Evolutionary conservation across 2,888 invertebrate species (phyloP).

Genomic region (Leptinotarsa rubiginosa): DNA sequence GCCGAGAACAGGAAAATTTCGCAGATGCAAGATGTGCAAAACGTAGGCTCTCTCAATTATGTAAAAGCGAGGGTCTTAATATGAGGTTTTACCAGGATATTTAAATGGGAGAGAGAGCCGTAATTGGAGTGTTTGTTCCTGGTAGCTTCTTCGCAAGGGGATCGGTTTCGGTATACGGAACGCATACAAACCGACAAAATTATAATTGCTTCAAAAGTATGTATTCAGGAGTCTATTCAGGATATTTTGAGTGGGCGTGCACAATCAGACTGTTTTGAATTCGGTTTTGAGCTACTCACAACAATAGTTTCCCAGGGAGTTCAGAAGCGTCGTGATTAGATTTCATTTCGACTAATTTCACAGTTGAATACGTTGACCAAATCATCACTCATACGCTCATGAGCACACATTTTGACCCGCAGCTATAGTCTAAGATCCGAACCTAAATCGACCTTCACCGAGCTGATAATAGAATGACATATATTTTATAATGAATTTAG

Average conservation of each 20-base stretch:
- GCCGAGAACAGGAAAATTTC: slow-evolving; percentile 25
- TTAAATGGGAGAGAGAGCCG: slow-evolving; percentile 47
- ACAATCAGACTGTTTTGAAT: slow-evolving; percentile 13
- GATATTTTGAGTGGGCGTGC: not conserved
- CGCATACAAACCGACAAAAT: slow-evolving; percentile 42
- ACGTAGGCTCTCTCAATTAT: slow-evolving; percentile 47
- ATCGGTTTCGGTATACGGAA: slow-evolving; percentile 40
- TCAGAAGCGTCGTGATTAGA: too few relatives aligned
- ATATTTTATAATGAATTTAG: too few relatives aligned
- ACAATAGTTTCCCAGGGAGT: too few relatives aligned
- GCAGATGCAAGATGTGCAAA: slow-evolving; percentile 35
- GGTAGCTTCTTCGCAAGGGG: slow-evolving; percentile 21
- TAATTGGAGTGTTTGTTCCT: slow-evolving; percentile 53
- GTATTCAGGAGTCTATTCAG: slow-evolving; percentile 19
- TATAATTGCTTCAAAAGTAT: slow-evolving; percentile 46
- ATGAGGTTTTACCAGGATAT: slow-evolving; percentile 49
- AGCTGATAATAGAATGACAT: too few relatives aligned
- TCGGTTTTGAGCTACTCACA: not conserved
- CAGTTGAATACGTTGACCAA: too few relatives aligned
- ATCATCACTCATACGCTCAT: too few relatives aligned
- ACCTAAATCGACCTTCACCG: too few relatives aligned
- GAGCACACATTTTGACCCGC: too few relatives aligned
- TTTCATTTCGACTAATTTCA: too few relatives aligned
- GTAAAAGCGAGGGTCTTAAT: slow-evolving; percentile 49
- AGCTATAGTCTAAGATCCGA: too few relatives aligned